Evolutionary conservation across 1,140 invertebrate genomes (phyloP).

Genomic region (Melitaea cinxia): DNA sequence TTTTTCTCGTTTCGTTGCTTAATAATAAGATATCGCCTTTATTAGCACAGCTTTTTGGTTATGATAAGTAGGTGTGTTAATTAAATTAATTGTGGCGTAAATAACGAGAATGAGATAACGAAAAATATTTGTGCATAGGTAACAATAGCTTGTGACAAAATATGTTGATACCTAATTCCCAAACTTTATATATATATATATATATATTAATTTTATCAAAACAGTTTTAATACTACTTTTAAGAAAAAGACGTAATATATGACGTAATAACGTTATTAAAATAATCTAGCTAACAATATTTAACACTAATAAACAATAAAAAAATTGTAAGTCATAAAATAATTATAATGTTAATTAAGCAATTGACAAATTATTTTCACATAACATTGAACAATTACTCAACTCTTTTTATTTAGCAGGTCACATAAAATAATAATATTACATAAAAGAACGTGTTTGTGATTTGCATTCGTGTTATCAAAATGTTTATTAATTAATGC

Average conservation of each 20-base stretch:
- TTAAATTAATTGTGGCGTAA: not conserved
- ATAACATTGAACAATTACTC: constrained; percentile 9
- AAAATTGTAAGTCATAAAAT: no score
- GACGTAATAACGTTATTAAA: no score
- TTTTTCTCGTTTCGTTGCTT: constrained; percentile 16
- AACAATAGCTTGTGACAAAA: no score
- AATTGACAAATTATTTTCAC: not conserved
- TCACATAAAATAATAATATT: constrained; percentile 33
- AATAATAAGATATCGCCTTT: constrained; percentile 10
- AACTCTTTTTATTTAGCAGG: constrained; percentile 18
- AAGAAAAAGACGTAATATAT: no score
- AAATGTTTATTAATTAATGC: constrained; percentile 16
- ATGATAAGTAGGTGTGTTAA: not conserved
- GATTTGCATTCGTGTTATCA: constrained; percentile 15
- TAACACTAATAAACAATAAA: no score
- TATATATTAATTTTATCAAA: no score
- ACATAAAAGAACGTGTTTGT: constrained; percentile 29
- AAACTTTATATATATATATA: no score
- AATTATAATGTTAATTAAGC: no score
- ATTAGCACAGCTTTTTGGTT: not conserved
- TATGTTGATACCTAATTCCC: no score
- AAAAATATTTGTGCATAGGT: no score
- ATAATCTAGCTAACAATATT: no score
- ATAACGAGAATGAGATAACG: not conserved
- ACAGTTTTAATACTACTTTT: no score